Base-by-base conservation (phyloP, 1,140 invertebrate genomes). In the Eciton burchellii region DNA sequence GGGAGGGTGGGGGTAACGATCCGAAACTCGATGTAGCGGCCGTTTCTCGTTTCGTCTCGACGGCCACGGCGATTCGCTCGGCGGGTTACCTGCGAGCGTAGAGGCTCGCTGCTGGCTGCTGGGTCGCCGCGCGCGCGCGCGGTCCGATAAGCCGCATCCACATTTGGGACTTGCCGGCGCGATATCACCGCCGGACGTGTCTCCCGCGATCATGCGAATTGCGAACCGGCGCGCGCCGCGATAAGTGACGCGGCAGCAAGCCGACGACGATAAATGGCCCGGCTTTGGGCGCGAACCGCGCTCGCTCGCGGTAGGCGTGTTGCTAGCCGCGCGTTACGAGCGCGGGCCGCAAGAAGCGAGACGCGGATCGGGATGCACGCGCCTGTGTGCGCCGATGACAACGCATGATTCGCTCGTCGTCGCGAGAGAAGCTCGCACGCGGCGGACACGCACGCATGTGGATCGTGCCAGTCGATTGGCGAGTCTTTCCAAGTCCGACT, bases 281-380 rank as follows among this genome's bases (percentile, higher is more conserved):
- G 74, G 21, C 74, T 79, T 79, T 56, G 11, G 74, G 45, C 74
- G 68, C 68, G 62, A 77, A 77, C 60, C 6, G 49, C 65, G 63
- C 45, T 76, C 62, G 16, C 60, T 77, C 29, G 47, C 62, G 49
- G 35, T 65, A 68, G 63, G 35, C 63, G 74, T 70, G 74, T 79
- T 79, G 74, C 74, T 70, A 68, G 63, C 74, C 63, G 49, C 74
- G 49, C 41, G 43, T 79, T 79, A 79, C 74, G 73, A 66, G 16
- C 60, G 24, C 35, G 9, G 43, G 49, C 62, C 21, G 63, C 63
- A 70, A 79, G 74, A 79, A 79, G 70, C 21, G 63, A 70, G 74
- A 79, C 74, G 56, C 41, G 63, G 49, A n/a, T 79, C 74, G 74
- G n/a, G 43, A 70, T 70, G 63, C 49, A 68, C 70, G 56, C 24